phyloP scores from a whole-genome alignment of 2,797 vertebrate species.

The Borostomias antarcticus region DNA sequence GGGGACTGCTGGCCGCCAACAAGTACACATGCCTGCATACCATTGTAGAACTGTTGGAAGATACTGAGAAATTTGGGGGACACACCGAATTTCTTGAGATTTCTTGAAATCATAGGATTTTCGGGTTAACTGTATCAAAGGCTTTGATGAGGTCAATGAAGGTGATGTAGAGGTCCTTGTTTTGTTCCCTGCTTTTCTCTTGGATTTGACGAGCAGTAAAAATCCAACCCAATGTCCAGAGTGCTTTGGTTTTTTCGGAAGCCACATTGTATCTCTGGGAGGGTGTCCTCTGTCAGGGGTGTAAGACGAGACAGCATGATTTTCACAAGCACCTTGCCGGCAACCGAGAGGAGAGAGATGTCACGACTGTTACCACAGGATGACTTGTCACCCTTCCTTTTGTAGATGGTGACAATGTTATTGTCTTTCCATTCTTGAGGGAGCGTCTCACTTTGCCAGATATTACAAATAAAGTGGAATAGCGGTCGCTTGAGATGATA shows the following conservation, averaged over 20 bases:
- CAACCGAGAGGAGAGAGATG: neutral
- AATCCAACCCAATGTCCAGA: neutral
- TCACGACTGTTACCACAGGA: no score
- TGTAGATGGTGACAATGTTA: no score
- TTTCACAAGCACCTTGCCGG: neutral
- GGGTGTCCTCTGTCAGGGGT: neutral
- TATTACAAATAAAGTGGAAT: no score
- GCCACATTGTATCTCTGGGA: neutral
- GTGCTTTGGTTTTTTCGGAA: neutral
- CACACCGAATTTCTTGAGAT: no score
- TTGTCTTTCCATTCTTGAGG: no score
- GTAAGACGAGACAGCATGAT: neutral
- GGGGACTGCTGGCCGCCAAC: neutral
- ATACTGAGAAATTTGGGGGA: no score
- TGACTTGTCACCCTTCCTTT: no score
- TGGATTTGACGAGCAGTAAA: neutral
- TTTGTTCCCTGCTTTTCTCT: constrained; percentile 33
- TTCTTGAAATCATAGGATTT: no score
- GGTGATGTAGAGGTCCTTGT: neutral
- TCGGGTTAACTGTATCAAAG: neutral
- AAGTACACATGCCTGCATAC: neutral
- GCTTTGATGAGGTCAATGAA: neutral
- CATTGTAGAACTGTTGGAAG: neutral
- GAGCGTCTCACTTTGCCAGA: no score
- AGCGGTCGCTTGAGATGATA: no score